A percentile compares a stretch with the other conserved stretches of the same genome.
These are phyloP conservation scores for Hymenochirus boettgeri DNA, from an alignment of 2,113 vertebrate genomes.

Conservation along the genomic window DNA sequence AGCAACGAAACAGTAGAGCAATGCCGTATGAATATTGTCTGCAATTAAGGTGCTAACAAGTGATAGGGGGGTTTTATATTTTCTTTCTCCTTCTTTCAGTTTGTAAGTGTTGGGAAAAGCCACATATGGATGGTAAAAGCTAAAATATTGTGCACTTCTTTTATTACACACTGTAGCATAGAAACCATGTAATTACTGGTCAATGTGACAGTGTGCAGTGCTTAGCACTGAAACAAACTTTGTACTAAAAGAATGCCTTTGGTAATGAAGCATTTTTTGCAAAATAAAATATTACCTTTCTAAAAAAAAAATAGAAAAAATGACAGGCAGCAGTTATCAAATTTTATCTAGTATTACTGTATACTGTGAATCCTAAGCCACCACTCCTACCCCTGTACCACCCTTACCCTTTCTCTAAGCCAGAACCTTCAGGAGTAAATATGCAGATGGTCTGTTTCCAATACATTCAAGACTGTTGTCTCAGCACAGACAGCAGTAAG, in stretches of 20 bases:
- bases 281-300: background rate
- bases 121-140: background rate
- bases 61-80: constrained; percentile 7
- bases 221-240: constrained; percentile 10
- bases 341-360: background rate
- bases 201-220: background rate
- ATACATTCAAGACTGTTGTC: too few relatives aligned
- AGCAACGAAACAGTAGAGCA: constrained; percentile 21
- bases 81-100: constrained; percentile 12
- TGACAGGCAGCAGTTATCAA: background rate
- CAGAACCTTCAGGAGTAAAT: background rate
- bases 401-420: background rate
- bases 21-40: constrained; percentile 20
- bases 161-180: constrained; percentile 2
- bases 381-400: background rate
- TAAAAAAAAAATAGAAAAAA: background rate
- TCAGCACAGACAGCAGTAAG: background rate
- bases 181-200: background rate
- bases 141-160: constrained; percentile 1
- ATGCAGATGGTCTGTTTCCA: background rate
- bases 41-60: constrained; percentile 33
- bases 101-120: constrained; percentile 5
- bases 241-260: background rate
- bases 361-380: background rate
- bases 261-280: constrained; percentile 6